Conservation (phyloP, 2,797 vertebrate genomes). For the Tapirus indicus region DNA sequence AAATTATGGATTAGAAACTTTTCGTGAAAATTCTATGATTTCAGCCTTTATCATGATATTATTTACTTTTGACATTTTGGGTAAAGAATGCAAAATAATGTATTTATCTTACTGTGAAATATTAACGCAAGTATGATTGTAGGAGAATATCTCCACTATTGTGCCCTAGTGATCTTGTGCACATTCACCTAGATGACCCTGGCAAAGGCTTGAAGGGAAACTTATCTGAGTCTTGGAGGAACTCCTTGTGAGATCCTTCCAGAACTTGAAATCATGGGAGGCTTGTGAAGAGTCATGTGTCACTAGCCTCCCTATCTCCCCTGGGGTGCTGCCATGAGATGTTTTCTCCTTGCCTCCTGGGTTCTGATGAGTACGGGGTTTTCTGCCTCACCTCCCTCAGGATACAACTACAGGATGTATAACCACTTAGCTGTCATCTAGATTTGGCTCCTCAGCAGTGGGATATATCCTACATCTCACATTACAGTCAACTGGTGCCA, state of each 20-base stretch:
- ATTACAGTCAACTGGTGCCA: fast-evolving
- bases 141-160: no score
- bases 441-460: not conserved
- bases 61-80: not conserved
- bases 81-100: not conserved
- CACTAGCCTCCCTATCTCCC: fast-evolving
- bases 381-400: not conserved
- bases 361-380: not conserved
- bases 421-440: not conserved
- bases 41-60: not conserved
- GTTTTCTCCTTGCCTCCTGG: not conserved
- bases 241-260: not conserved
- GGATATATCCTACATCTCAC: fast-evolving
- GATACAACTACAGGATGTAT: not conserved
- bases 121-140: no score
- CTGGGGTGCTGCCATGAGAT: not conserved
- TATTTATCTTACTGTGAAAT: not conserved
- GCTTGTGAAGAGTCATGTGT: not conserved
- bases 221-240: no score
- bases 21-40: not conserved
- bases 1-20: not conserved
- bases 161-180: no score
- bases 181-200: no score
- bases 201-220: not conserved
- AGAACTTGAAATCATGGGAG: not conserved